Evolutionary conservation across 2,113 vertebrate genomes (phyloP).

Genomic region (Aptenodytes patagonicus): DNA sequence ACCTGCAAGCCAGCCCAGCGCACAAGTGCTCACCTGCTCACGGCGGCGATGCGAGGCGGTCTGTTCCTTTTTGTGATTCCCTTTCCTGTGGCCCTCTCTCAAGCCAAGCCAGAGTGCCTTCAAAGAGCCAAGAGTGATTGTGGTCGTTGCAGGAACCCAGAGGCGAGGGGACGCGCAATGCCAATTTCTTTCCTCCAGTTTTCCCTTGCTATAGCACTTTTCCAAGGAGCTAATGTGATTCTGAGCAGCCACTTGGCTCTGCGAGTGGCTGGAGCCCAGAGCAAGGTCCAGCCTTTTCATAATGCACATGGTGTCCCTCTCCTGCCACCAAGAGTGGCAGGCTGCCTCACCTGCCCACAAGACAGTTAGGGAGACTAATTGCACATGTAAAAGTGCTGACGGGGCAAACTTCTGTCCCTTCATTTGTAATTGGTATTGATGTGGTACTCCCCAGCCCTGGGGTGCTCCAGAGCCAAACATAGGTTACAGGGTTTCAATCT

Average conservation of each 20-base stretch:
- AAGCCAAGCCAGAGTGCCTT: background rate
- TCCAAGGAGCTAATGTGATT: background rate
- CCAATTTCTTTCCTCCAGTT: background rate
- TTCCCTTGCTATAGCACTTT: background rate
- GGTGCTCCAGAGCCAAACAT: background rate
- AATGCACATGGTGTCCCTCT: background rate
- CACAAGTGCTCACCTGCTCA: background rate
- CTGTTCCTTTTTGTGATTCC: background rate
- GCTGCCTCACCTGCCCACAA: background rate
- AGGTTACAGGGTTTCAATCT: background rate
- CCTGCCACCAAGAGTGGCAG: fast-evolving
- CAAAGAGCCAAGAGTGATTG: background rate
- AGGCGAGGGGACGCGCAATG: background rate
- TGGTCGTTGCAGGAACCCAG: background rate
- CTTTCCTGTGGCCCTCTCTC: background rate
- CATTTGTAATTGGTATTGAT: slow-evolving; percentile 2
- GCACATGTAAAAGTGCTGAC: background rate
- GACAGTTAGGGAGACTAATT: background rate
- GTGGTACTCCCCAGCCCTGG: background rate
- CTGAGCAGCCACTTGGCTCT: background rate
- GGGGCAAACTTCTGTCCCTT: background rate
- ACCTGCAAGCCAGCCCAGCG: too few relatives aligned
- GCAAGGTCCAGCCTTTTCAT: background rate
- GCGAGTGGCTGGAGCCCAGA: background rate
- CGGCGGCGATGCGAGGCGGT: fast-evolving